Percentiles rank a stretch among this genome's conserved stretches.
Evolutionary conservation across 2,797 vertebrate genomes (phyloP).

Genomic region (Oceanodroma leucorhoa): DNA sequence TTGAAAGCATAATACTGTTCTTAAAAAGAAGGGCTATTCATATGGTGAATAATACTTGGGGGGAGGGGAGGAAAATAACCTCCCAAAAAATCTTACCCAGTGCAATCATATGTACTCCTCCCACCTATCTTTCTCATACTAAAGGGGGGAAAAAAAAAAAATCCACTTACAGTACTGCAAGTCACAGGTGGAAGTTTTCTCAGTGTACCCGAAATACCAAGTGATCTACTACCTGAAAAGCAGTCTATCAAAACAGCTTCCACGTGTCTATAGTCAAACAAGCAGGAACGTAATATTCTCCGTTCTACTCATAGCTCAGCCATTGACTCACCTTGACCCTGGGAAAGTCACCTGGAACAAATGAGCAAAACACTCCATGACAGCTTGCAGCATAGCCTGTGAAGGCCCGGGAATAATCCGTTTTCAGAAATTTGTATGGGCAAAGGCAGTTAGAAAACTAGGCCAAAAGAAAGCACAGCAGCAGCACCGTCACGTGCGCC

Average conservation of each 20-base stretch:
- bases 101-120: not conserved
- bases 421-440: not conserved
- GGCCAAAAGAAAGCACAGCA: conserved; percentile 1
- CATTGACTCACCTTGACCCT: not conserved
- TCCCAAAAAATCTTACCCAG: not conserved
- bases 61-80: not conserved
- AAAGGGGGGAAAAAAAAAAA: not conserved
- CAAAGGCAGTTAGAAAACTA: not conserved
- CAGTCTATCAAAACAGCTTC: not conserved
- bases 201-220: not conserved
- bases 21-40: not conserved
- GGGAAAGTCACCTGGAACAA: not conserved
- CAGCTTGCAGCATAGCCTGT: not conserved
- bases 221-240: not conserved
- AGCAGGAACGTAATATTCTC: not conserved
- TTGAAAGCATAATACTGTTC: not conserved
- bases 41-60: not conserved
- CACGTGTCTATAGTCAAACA: not conserved
- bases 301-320: not conserved
- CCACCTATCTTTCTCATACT: not conserved
- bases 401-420: not conserved
- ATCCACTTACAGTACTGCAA: not conserved
- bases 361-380: not conserved
- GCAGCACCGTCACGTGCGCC: not conserved
- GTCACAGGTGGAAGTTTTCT: not conserved